Base-by-base conservation (phyloP, 92 coral and sea anemone species). In the Metridium senile region DNA sequence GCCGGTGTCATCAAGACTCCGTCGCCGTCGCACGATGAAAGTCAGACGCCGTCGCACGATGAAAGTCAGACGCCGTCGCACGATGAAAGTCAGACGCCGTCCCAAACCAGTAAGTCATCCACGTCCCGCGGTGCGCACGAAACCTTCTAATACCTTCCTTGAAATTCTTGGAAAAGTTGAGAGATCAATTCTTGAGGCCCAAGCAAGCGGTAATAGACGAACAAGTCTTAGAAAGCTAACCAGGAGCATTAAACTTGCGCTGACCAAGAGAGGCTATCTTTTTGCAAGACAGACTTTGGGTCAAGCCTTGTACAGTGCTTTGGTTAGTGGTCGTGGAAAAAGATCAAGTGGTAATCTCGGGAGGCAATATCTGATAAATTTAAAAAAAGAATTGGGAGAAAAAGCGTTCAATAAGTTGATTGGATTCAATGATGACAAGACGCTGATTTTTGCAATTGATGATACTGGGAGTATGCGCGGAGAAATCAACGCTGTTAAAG, bases 231-330 rank as follows among this genome's bases (percentile, higher is more conserved):
- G 26, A 28, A 87, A 64, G 26, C 78, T 89, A 11, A 80, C 68
- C 20, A 70, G 59, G 18, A 75, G 73, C 75, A 93, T 93, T 58
- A 89, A 89, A 26, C 62, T 82, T 9, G 94, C 98, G 11, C 72
- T 80, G 7, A 21, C 58, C 30, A 80, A 79, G 29, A 81, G 94
- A 31, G 89, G 88, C 68, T 93, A 86, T 33, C 74, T 79, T 6
- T 93, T 86, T n/a, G 98, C 98, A 25, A 88, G 98, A 26, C 74
- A 89, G 80, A 68, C 92, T 19, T 78, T 89, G 26, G 98, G 94
- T 0, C 88, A 75, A 62, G 98, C 88, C 13, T 52, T 93, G 30
- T 93, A 80, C 69, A 80, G 87, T 23, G 83, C 68, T 8, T 39
- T 66, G 13, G 46, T 74, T 20, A 68, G 72, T 19, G 11, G 74